phyloP scores from a whole-genome alignment of 35 echinoderm and acorn worm genomes.

The Patiria miniata region DNA sequence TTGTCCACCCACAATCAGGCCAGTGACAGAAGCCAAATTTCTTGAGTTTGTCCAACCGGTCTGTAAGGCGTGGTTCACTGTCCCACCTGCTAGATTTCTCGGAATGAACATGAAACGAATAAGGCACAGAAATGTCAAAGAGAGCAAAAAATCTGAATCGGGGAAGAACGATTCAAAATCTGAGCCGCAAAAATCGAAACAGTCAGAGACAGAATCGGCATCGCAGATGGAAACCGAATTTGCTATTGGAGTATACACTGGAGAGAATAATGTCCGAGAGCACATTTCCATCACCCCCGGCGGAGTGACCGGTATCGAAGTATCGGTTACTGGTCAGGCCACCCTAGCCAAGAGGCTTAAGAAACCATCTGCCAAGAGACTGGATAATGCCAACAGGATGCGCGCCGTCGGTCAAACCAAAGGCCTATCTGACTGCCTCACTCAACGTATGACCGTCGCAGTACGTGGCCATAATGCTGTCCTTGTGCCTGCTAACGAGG shows the following conservation, averaged over 20 bases:
- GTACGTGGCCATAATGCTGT: not conserved
- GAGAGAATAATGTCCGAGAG: not conserved
- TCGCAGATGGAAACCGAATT: not conserved
- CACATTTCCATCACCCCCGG: not conserved
- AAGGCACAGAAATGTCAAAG: not conserved
- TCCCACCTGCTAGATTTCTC: not conserved
- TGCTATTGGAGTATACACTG: not conserved
- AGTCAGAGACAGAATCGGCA: not conserved
- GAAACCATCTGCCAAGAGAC: not conserved
- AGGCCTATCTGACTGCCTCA: not conserved
- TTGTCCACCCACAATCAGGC: not conserved
- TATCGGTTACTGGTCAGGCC: not conserved
- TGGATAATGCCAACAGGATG: not conserved
- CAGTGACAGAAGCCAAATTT: not conserved
- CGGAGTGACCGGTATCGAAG: slow-evolving; percentile 2
- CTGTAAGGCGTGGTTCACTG: not conserved
- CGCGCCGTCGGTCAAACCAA: not conserved
- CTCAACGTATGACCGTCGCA: not conserved
- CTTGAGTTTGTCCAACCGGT: not conserved
- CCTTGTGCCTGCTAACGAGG: not conserved
- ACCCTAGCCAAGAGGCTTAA: not conserved
- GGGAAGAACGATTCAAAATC: not conserved
- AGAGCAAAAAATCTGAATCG: not conserved
- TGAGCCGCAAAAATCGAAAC: too few species aligned
- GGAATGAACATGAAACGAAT: not conserved